A percentile compares a stretch with the other conserved stretches of the same genome.
Conservation (phyloP, 1,140 invertebrate genomes). For the Pectinophora gossypiella region DNA sequence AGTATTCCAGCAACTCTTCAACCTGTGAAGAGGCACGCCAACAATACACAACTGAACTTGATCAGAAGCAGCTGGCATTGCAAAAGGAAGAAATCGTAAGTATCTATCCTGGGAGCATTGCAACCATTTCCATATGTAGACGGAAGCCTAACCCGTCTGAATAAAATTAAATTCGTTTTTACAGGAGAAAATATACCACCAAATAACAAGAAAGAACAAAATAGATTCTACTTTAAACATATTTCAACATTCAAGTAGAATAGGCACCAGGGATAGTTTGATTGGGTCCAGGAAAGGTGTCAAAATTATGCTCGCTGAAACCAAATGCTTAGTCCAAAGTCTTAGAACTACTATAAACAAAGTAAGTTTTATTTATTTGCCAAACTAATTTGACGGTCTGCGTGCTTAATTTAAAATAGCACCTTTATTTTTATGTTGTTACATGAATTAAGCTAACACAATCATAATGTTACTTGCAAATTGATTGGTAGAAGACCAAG, state of each 20-base stretch:
- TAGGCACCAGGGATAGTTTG: not conserved
- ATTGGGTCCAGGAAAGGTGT: constrained; percentile 25
- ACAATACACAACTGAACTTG: constrained; percentile 38
- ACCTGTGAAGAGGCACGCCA: constrained; percentile 10
- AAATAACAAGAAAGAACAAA: constrained; percentile 18
- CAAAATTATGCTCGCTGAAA: constrained; percentile 31
- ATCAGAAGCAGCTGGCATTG: constrained; percentile 37
- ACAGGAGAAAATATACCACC: constrained; percentile 35
- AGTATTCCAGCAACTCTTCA: constrained; percentile 13
- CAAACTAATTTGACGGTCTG: no score
- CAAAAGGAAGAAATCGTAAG: constrained; percentile 51
- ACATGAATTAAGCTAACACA: no score
- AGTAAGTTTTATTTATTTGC: no score
- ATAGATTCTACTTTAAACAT: constrained; percentile 4
- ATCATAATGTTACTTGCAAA: no score
- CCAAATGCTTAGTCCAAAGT: constrained; percentile 16
- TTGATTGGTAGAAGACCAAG: no score
- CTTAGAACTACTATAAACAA: constrained; percentile 15
- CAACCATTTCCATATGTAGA: no score
- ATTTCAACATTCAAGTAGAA: not conserved
- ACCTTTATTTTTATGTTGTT: no score
- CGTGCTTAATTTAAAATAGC: no score
- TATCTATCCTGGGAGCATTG: no score
- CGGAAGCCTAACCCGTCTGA: no score
- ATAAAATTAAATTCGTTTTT: not conserved